Conservation (phyloP, 2,797 vertebrate genomes). For the Kryptolebias ocellatus region DNA sequence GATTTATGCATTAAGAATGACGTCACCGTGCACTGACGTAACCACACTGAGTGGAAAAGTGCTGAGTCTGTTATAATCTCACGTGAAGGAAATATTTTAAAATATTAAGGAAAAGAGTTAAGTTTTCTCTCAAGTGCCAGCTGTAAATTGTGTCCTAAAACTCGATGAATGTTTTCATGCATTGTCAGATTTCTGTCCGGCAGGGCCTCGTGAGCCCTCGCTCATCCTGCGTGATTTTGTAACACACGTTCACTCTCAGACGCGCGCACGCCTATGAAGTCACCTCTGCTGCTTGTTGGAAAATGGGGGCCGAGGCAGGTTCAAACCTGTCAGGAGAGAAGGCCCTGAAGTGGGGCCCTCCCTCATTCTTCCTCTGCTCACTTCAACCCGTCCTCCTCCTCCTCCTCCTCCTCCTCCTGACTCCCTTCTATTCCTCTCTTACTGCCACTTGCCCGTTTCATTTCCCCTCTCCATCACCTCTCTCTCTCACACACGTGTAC, state of each 20-base stretch:
- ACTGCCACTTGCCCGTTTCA: slow-evolving; percentile 63
- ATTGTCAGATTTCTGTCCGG: not conserved
- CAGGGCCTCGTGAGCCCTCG: slow-evolving; percentile 16
- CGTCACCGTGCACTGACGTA: slow-evolving; percentile 68
- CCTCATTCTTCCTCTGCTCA: slow-evolving; percentile 59
- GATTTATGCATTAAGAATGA: slow-evolving; percentile 69
- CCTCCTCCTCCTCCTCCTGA: slow-evolving; percentile 40
- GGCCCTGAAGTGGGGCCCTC: slow-evolving; percentile 50
- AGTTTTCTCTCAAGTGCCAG: no score
- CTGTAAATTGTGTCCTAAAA: no score
- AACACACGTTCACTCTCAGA: slow-evolving; percentile 20
- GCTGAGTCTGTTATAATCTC: slow-evolving; percentile 72
- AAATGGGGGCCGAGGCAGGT: slow-evolving; percentile 78
- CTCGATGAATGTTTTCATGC: no score
- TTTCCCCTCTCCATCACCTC: slow-evolving; percentile 33
- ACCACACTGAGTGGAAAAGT: slow-evolving; percentile 65
- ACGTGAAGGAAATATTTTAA: slow-evolving; percentile 14
- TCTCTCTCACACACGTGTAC: not conserved
- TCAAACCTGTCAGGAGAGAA: slow-evolving; percentile 73
- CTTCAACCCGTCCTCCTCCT: slow-evolving; percentile 57
- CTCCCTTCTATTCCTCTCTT: slow-evolving; percentile 26
- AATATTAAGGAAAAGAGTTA: no score
- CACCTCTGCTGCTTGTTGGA: slow-evolving; percentile 71
- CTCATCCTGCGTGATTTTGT: slow-evolving; percentile 22
- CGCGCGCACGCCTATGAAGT: slow-evolving; percentile 68